Evolutionary conservation across 2,888 invertebrate species (phyloP).

Genomic region (Drymonia ruficornis): DNA sequence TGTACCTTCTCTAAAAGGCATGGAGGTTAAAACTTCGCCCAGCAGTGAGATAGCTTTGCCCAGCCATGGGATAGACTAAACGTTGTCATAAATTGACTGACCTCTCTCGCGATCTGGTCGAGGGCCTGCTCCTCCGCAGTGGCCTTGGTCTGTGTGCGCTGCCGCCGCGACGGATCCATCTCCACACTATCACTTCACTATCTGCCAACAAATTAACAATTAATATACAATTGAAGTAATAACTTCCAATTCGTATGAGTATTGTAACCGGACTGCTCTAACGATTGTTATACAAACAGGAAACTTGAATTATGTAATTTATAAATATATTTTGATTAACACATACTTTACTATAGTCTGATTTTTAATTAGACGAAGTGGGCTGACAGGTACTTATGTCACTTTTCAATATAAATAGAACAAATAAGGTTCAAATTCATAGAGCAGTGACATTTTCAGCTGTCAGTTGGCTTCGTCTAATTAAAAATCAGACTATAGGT

Average conservation of each 20-base stretch:
- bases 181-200: slow-evolving; percentile 52
- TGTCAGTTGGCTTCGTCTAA: too few species aligned
- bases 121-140: slow-evolving; percentile 99
- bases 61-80: too few species aligned
- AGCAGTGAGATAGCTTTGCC: too few species aligned
- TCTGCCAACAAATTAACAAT: slow-evolving; percentile 35
- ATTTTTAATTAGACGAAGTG: too few species aligned
- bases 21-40: too few species aligned
- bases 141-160: slow-evolving; percentile 92
- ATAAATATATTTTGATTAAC: not conserved
- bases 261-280: not conserved
- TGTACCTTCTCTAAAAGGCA: too few species aligned
- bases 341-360: not conserved
- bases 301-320: not conserved
- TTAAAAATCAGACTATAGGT: too few species aligned
- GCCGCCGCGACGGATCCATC: slow-evolving; percentile 87
- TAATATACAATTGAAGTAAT: not conserved
- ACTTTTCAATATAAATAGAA: too few species aligned
- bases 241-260: not conserved
- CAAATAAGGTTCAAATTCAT: too few species aligned
- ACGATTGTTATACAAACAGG: not conserved
- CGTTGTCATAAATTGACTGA: slow-evolving; percentile 57
- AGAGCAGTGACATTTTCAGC: too few species aligned
- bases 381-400: too few species aligned
- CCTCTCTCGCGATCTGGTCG: slow-evolving; percentile 99